Evolutionary conservation across 2,888 invertebrate genomes (phyloP).

Genomic region (Phlogophora meticulosa): DNA sequence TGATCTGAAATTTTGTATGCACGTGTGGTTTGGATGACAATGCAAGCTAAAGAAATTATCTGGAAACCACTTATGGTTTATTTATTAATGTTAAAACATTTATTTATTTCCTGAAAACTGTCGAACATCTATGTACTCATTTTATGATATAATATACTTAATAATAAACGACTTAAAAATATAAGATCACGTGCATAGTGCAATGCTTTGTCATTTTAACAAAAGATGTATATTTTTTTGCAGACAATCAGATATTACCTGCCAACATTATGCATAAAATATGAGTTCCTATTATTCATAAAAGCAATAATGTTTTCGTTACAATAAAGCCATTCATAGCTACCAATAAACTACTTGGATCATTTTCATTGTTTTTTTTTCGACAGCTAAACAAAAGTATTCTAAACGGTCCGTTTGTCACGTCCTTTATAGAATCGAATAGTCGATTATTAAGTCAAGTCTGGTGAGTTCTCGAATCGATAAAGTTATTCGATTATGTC

Average conservation of each 20-base stretch:
- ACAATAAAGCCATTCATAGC: slow-evolving; percentile 45
- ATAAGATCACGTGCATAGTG: neutral
- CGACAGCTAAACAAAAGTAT: slow-evolving; percentile 39
- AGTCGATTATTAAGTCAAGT: slow-evolving; percentile 64
- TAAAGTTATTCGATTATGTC: slow-evolving; percentile 68
- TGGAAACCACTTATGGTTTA: too few relatives aligned
- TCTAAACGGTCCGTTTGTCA: slow-evolving; percentile 60
- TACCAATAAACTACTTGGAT: slow-evolving; percentile 32
- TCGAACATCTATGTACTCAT: too few relatives aligned
- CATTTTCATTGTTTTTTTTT: slow-evolving; percentile 50
- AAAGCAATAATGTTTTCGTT: slow-evolving; percentile 29
- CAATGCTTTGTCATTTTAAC: slow-evolving; percentile 17
- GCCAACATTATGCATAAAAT: slow-evolving; percentile 38
- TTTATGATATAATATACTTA: too few relatives aligned
- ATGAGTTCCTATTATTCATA: slow-evolving; percentile 47
- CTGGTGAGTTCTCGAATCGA: slow-evolving; percentile 61
- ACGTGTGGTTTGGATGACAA: too few relatives aligned
- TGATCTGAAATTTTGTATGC: too few relatives aligned
- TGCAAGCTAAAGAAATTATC: too few relatives aligned
- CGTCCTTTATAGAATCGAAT: slow-evolving; percentile 54
- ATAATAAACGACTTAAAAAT: neutral
- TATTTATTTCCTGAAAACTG: too few relatives aligned
- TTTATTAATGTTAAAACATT: too few relatives aligned
- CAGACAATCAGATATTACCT: slow-evolving; percentile 6
- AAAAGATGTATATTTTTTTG: slow-evolving; percentile 28